These are phyloP conservation scores for Muscicapa striata DNA, from an alignment of 2,797 vertebrate genomes.

Conservation along the genomic window DNA sequence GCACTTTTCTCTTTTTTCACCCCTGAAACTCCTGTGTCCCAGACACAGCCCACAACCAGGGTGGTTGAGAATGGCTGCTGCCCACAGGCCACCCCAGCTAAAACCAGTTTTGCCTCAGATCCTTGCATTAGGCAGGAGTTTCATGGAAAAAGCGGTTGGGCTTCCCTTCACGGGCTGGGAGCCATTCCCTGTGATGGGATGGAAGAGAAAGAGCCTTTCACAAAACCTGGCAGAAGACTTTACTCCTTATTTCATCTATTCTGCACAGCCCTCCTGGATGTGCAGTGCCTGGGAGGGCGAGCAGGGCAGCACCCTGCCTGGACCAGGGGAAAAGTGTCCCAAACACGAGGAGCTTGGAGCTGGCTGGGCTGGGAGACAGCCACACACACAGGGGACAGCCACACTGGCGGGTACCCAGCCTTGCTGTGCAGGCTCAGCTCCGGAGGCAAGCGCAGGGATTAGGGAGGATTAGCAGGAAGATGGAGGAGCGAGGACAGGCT, in stretches of 20 bases:
- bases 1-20: neutral
- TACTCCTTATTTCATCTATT: neutral
- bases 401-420: fast-evolving
- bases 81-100: neutral
- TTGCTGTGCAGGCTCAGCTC: neutral
- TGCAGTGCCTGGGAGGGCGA: fast-evolving
- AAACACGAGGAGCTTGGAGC: fast-evolving
- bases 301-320: neutral
- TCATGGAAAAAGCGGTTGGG: neutral
- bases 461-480: neutral
- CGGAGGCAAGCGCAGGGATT: neutral
- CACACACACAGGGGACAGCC: neutral
- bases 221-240: neutral
- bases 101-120: neutral
- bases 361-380: neutral
- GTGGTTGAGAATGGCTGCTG: neutral
- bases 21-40: neutral
- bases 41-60: neutral
- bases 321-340: neutral
- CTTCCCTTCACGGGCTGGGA: neutral
- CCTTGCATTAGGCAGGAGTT: neutral
- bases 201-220: neutral
- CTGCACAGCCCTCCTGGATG: neutral
- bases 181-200: fast-evolving
- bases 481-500: neutral